Evolutionary conservation across 2,113 vertebrate species (phyloP), one percentile per base, ranked within the genome.

Genomic region (Centropristis striata): DNA sequence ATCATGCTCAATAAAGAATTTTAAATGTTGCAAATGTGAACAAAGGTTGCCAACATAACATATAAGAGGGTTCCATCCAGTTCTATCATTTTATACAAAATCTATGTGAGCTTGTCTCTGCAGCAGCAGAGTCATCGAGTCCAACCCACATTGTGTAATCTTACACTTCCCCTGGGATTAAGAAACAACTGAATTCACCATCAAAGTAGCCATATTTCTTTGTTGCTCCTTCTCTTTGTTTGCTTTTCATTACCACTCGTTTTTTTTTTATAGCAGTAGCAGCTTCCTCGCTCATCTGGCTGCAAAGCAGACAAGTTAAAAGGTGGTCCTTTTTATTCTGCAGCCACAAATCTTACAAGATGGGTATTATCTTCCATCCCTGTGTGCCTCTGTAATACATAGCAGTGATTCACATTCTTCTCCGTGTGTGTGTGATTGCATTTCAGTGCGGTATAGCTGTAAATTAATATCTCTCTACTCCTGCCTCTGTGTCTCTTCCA

Each of bases 391-490:
- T 72, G 27, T 55, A 65, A 53, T 37, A 55, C 63, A 78, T 16
- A 41, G n/a, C 9, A 42, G 53, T 81, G 75, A 88, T 76, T 87
- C 75, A 84, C 54, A 71, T 72, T 50, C 75, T 65, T 64, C 59
- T 73, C 25, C n/a, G n/a, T 14, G 16, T 75, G 69, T 81, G 71
- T 90, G 78, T 89, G 76, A 73, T 50, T 77, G 80, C 72, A 59
- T 88, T 83, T 85, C 65, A 66, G 42, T 65, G 75, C 67, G 71
- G 50, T n/a, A 49, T 63, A 46, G 70, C 41, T 83, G 70, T 72
- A 87, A 85, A 81, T 78, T 36, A 76, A 82, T 76, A 72, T 83
- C 44, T 69, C 50, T 67, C 23, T 70, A 64, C 47, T 12, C 74
- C 66, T 63, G 37, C 59, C 47, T 73, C 73, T 10, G 47, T 39